Conservation (phyloP, 1,140 invertebrate genomes). For the Caenorhabditis latens region DNA sequence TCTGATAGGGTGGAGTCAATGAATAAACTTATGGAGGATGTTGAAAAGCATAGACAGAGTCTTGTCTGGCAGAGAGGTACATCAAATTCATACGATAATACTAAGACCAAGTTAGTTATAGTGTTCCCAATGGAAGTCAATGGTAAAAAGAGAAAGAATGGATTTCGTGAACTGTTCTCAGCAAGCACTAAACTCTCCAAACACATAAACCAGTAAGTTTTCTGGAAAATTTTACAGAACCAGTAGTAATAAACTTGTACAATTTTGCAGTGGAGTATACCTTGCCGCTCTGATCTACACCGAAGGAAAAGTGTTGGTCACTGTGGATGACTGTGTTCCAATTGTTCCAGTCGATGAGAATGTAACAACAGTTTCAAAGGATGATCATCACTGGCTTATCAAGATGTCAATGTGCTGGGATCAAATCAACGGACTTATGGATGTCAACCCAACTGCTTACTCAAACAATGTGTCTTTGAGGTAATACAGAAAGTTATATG, state of each 20-base stretch:
- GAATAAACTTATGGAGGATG: constrained; percentile 87
- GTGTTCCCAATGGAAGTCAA: constrained; percentile 63
- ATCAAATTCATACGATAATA: constrained; percentile 71
- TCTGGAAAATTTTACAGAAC: neutral
- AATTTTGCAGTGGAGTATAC: constrained; percentile 86
- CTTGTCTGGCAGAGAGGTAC: constrained; percentile 76
- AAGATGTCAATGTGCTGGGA: constrained; percentile 95
- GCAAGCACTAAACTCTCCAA: constrained; percentile 95
- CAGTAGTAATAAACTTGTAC: neutral
- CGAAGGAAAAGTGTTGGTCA: constrained; percentile 93
- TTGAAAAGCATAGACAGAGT: constrained; percentile 83
- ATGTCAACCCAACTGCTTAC: constrained; percentile 87
- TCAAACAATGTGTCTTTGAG: constrained; percentile 86
- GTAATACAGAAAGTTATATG: constrained; percentile 78
- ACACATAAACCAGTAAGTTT: constrained; percentile 84
- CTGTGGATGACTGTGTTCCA: constrained; percentile 94
- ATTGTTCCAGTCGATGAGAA: constrained; percentile 79
- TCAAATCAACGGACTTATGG: constrained; percentile 84
- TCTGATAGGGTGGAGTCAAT: constrained; percentile 82
- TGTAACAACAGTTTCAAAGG: constrained; percentile 88
- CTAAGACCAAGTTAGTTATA: constrained; percentile 54
- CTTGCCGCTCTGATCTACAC: constrained; percentile 91
- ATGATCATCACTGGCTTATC: constrained; percentile 97
- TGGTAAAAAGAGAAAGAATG: constrained; percentile 84
- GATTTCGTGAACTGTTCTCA: constrained; percentile 92